A percentile compares a stretch with the other conserved stretches of the same genome.
Conservation (phyloP, 2,888 invertebrate genomes). For the Pollenia labialis region DNA sequence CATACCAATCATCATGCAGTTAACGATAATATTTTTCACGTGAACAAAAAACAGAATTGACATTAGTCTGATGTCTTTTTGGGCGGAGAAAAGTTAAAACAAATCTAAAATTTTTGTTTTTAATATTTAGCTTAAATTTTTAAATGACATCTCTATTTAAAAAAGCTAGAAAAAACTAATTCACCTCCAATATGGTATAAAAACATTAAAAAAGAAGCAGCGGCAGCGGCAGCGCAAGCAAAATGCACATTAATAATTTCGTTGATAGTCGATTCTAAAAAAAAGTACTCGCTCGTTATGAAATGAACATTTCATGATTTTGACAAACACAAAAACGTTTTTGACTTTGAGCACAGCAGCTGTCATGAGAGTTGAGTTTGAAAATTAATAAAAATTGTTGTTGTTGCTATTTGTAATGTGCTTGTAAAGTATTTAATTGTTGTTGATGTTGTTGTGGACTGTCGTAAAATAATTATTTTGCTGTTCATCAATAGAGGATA, state of each 20-base stretch:
- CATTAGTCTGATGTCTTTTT: conserved; percentile 22
- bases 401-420: conserved; percentile 25
- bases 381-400: conserved; percentile 56
- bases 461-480: conserved; percentile 63
- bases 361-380: conserved; percentile 63
- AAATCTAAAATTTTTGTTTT: conserved; percentile 19
- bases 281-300: conserved; percentile 35
- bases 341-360: conserved; percentile 68
- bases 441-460: conserved; percentile 26
- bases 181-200: neutral
- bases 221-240: conserved; percentile 3
- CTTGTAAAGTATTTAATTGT: conserved; percentile 10
- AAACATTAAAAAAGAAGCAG: neutral
- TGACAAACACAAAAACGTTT: conserved; percentile 64
- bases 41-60: conserved; percentile 16
- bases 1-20: conserved; percentile 50
- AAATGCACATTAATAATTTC: conserved; percentile 18
- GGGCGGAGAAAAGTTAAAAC: conserved; percentile 42
- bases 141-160: conserved; percentile 51
- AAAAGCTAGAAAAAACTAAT: neutral
- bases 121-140: conserved; percentile 44
- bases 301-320: conserved; percentile 65
- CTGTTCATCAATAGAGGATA: conserved; percentile 37
- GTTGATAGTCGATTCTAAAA: conserved; percentile 20
- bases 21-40: conserved; percentile 39